Evolutionary conservation across 2,113 vertebrate genomes (phyloP), one percentile per base, ranked within the genome.

Genomic region (Sclerurus mexicanus): DNA sequence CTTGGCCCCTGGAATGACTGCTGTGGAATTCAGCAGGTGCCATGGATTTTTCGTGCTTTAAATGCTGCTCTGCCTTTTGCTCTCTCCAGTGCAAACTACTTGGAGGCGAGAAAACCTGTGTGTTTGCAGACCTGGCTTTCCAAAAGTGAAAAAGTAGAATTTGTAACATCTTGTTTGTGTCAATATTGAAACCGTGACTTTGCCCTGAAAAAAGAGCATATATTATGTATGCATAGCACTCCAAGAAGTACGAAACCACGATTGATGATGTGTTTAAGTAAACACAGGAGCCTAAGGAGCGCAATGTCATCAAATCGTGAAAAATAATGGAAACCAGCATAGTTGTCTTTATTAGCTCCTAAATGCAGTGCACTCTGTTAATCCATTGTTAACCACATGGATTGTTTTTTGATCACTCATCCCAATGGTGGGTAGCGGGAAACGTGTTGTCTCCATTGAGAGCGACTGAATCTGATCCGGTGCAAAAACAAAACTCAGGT

Each of bases 251-350:
- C 0, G 1, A 94, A 94, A 92, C 87, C 95, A 94, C 22, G 21
- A 77, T 1, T 90, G 72, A 95, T 92, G 94, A 93, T 78, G 79
- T 95, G 59, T 58, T 92, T 87, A 89, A 96, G 85, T 96, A 97
- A 96, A 97, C 89, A 91, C 37, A 82, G 91, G 81, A 91, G 64
- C 89, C 84, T 62, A 95, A 94, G 85, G 67, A 97, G 88, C 56
- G 8, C 85, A 78, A 46, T 93, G 95, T 93, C 93, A 84, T 93
- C 92, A 95, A 92, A 87, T 71, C 5, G 0, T 78, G 91, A 93
- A 96, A 90, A 95, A 85, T 95, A 93, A 90, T 94, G 44, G 73
- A 95, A 95, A 97, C 73, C 89, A 78, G 71, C 3, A 37, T 24
- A 78, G 50, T 74, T 30, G 62, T 95, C 89, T 89, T 74, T 86